Evolutionary conservation across 2,888 invertebrate species (phyloP).

Genomic region (Drosophila peninsularis): DNA sequence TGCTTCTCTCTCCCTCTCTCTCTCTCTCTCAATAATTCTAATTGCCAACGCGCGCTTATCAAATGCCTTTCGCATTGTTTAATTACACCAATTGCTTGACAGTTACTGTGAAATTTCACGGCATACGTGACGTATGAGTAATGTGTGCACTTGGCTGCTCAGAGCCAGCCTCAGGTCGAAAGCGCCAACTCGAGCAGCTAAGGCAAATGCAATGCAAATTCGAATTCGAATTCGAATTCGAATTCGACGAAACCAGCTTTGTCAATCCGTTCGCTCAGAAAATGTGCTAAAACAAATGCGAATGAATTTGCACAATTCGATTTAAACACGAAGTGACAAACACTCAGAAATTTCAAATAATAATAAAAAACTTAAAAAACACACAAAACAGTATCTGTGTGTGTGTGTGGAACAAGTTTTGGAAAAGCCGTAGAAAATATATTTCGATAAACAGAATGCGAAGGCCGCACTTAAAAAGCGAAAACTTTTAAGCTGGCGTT

Average conservation of each 20-base stretch:
- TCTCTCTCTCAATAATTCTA: constrained; percentile 62
- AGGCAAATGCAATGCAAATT: constrained; percentile 12
- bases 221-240: constrained; percentile 6
- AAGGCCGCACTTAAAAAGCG: constrained; percentile 16
- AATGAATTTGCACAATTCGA: constrained; percentile 76
- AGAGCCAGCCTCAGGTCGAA: neutral
- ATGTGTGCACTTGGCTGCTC: constrained; percentile 27
- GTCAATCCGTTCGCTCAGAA: constrained; percentile 60
- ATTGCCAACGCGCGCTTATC: constrained; percentile 69
- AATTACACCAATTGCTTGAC: constrained; percentile 65
- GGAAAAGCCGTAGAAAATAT: constrained; percentile 16
- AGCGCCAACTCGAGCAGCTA: constrained; percentile 25
- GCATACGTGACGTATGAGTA: constrained; percentile 51
- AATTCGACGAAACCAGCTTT: constrained; percentile 10
- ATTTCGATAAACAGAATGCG: constrained; percentile 13
- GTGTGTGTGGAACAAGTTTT: constrained; percentile 11
- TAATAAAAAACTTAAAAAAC: constrained; percentile 7
- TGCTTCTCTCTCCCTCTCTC: neutral
- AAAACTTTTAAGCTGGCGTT: neutral
- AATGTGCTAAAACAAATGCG: constrained; percentile 76
- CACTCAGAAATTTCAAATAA: constrained; percentile 3
- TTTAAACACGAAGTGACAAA: constrained; percentile 65
- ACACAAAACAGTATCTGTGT: constrained; percentile 14
- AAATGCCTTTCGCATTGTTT: constrained; percentile 47
- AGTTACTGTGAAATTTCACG: constrained; percentile 33